Evolutionary conservation across 2,888 invertebrate species (phyloP), one percentile per base, ranked within the genome.

Genomic region (Metallyticus violacea): DNA sequence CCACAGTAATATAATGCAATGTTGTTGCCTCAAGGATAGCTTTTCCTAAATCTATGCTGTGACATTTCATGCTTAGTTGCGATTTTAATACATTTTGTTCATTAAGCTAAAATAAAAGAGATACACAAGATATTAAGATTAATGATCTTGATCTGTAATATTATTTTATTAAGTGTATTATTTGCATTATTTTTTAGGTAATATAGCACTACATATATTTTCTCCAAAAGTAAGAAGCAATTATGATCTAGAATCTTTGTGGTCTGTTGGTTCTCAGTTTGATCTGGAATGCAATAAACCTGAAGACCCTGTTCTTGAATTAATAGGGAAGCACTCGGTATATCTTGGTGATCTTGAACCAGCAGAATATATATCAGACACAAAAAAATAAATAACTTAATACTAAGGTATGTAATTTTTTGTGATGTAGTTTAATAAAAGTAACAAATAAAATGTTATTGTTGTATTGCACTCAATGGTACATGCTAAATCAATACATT

Each of bases 151-250:
- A n/a, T n/a, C n/a, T n/a, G n/a, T n/a, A n/a, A n/a, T n/a, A n/a
- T n/a, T n/a, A n/a, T n/a, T n/a, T n/a, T n/a, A n/a, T n/a, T n/a
- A n/a, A n/a, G n/a, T n/a, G n/a, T n/a, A n/a, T n/a, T n/a, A n/a
- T n/a, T n/a, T n/a, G n/a, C n/a, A n/a, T n/a, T n/a, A n/a, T 89
- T 93, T 93, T 76, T 92, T 62, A 97, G 98, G 97, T 88, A 99
- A 98, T 91, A 98, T 99, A 90, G 97, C 97, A 5, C 92, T 99
- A 62, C 99, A 99, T 90, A 94, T 99, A 89, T 97, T 99, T 91
- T 95, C 96, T 40, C 93, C 93, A 15, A 93, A 94, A 89, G 93
- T 94, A 1, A 93, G 99, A 89, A 91, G 93, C 88, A 90, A 93
- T 6, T 98, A 98, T 91, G 98, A 99, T 92, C 93, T 99, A 88